phyloP scores from a whole-genome alignment of 2,113 vertebrate species.

The Notarius lentiginosus region DNA sequence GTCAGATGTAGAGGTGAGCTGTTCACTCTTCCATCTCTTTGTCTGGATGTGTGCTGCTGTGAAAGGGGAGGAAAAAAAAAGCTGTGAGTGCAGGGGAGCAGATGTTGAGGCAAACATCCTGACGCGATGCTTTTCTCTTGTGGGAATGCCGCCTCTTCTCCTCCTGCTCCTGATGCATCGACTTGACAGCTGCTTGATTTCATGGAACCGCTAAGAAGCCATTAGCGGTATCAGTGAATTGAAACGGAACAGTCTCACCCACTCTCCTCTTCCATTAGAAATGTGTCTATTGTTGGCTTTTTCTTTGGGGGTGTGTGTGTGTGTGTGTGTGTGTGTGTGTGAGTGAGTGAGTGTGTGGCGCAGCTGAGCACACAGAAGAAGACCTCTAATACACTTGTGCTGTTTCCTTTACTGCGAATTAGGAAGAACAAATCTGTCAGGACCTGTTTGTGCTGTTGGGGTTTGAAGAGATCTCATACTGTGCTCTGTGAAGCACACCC shows the following conservation, averaged over 20 bases:
- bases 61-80: slow-evolving; percentile 58
- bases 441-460: slow-evolving; percentile 76
- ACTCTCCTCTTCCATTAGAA: slow-evolving; percentile 81
- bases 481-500: slow-evolving; percentile 76
- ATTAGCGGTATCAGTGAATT: slow-evolving; percentile 97
- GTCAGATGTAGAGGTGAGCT: slow-evolving; percentile 75
- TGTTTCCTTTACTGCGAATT: slow-evolving; percentile 68
- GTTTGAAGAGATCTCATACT: slow-evolving; percentile 76
- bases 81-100: slow-evolving; percentile 87
- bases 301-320: slow-evolving; percentile 51
- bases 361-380: slow-evolving; percentile 69
- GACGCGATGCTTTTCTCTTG: slow-evolving; percentile 89
- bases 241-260: slow-evolving; percentile 88
- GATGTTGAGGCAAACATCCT: slow-evolving; percentile 98
- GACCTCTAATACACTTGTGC: slow-evolving; percentile 70
- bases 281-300: slow-evolving; percentile 82
- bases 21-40: slow-evolving; percentile 84
- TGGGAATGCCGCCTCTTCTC: slow-evolving; percentile 88
- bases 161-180: slow-evolving; percentile 86
- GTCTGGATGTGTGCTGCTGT: slow-evolving; percentile 88
- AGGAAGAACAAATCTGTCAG: slow-evolving; percentile 75
- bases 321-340: slow-evolving; percentile 49
- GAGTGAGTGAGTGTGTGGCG: slow-evolving; percentile 55
- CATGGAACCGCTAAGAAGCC: slow-evolving; percentile 97
- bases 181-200: slow-evolving; percentile 98